phyloP scores from a whole-genome alignment of 2,797 vertebrate species.

The Mastacembelus armatus region DNA sequence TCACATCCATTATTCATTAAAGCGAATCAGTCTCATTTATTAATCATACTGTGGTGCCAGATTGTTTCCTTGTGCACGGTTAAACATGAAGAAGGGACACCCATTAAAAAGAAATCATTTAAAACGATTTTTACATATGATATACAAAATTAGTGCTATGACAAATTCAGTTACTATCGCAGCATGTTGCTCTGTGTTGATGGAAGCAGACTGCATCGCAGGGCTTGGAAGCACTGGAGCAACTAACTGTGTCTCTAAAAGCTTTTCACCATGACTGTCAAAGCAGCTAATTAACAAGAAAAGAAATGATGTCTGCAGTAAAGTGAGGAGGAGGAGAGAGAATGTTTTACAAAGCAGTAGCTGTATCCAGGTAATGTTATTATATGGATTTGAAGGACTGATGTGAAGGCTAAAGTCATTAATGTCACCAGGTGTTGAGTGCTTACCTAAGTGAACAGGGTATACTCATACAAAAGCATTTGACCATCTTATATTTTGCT shows the following conservation, averaged over 20 bases:
- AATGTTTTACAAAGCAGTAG: not conserved
- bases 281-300: constrained; percentile 64
- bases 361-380: constrained; percentile 6
- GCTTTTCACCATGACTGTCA: constrained; percentile 59
- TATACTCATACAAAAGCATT: no score
- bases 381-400: constrained; percentile 20
- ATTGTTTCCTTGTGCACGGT: not conserved
- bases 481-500: no score
- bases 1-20: not conserved
- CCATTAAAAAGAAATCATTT: constrained; percentile 7
- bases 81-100: constrained; percentile 10
- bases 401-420: no score
- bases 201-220: constrained; percentile 61
- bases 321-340: not conserved
- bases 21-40: constrained; percentile 23
- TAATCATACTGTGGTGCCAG: constrained; percentile 1
- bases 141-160: constrained; percentile 17
- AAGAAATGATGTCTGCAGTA: constrained; percentile 30
- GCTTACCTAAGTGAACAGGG: no score
- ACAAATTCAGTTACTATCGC: constrained; percentile 29
- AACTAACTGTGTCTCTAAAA: constrained; percentile 57
- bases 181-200: constrained; percentile 40
- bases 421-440: no score
- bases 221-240: constrained; percentile 52
- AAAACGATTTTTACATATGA: constrained; percentile 10